Evolutionary conservation across 2,113 vertebrate species (phyloP).

Genomic region (Sylvia atricapilla): DNA sequence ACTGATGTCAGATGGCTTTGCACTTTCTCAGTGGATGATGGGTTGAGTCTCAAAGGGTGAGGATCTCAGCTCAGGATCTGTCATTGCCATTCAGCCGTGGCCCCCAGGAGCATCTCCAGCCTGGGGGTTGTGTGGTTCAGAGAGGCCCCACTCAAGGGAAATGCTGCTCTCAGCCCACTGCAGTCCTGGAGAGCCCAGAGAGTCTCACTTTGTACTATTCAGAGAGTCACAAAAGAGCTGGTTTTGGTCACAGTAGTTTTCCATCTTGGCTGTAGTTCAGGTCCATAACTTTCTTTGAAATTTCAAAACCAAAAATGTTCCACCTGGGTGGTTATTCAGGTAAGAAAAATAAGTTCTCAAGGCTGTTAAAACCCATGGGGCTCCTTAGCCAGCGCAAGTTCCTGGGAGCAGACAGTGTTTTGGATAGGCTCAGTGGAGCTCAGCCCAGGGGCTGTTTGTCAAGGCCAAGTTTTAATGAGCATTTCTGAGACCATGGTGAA

Average conservation of each 20-base stretch:
- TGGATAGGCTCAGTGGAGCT: background rate
- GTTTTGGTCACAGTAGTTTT: background rate
- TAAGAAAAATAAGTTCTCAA: background rate
- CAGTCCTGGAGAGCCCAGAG: background rate
- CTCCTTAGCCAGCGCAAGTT: background rate
- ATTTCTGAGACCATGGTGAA: background rate
- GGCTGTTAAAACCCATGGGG: background rate
- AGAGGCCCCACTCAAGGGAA: background rate
- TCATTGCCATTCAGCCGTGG: background rate
- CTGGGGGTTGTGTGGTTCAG: background rate
- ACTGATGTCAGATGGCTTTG: background rate
- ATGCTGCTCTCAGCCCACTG: accelerated
- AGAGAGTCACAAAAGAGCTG: background rate
- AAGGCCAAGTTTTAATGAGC: background rate
- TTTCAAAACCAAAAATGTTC: background rate
- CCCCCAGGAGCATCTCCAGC: too few species aligned
- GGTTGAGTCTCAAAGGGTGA: background rate
- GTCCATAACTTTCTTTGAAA: background rate
- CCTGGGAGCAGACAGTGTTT: background rate
- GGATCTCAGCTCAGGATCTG: background rate
- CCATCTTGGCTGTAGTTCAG: background rate
- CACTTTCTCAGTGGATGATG: accelerated
- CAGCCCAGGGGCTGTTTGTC: background rate
- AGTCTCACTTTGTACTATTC: background rate
- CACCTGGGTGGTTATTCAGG: background rate